phyloP scores from a whole-genome alignment of 2,113 vertebrate species.

The Callipepla californica region DNA sequence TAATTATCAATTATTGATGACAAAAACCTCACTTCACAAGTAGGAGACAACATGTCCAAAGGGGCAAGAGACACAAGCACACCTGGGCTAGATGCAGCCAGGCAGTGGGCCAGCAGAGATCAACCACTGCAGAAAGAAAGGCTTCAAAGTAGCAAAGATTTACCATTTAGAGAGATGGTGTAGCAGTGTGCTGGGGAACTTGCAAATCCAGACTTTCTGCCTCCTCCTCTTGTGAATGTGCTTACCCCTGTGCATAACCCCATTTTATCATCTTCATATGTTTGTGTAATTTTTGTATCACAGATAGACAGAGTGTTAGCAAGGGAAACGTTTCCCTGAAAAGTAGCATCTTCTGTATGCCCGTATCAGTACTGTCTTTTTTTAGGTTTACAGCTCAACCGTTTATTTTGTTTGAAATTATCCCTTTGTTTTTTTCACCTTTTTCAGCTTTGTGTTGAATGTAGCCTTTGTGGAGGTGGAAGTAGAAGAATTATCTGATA shows the following conservation, averaged over 20 bases:
- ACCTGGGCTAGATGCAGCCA: background rate
- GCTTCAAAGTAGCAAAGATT: background rate
- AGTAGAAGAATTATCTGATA: conserved; percentile 12
- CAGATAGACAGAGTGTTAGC: conserved; percentile 70
- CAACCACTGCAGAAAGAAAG: background rate
- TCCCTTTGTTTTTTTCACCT: background rate
- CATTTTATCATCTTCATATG: conserved; percentile 45
- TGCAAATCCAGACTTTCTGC: conserved; percentile 47
- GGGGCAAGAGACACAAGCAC: background rate
- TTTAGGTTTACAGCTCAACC: conserved; percentile 39
- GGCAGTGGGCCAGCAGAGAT: background rate
- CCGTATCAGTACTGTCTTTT: conserved; percentile 33
- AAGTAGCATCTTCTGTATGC: conserved; percentile 60
- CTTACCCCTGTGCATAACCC: conserved; percentile 58
- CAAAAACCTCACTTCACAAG: background rate
- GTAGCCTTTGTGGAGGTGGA: background rate
- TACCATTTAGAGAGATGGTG: background rate
- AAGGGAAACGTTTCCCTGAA: conserved; percentile 53
- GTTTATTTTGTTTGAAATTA: conserved; percentile 38
- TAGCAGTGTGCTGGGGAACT: background rate
- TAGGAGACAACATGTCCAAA: rapidly evolving
- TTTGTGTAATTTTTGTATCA: conserved; percentile 62
- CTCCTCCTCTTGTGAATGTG: conserved; percentile 57
- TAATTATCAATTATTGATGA: background rate
- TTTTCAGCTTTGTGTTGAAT: background rate